Conservation (phyloP, 2,888 invertebrate species). For the Leucophora obtusa region DNA sequence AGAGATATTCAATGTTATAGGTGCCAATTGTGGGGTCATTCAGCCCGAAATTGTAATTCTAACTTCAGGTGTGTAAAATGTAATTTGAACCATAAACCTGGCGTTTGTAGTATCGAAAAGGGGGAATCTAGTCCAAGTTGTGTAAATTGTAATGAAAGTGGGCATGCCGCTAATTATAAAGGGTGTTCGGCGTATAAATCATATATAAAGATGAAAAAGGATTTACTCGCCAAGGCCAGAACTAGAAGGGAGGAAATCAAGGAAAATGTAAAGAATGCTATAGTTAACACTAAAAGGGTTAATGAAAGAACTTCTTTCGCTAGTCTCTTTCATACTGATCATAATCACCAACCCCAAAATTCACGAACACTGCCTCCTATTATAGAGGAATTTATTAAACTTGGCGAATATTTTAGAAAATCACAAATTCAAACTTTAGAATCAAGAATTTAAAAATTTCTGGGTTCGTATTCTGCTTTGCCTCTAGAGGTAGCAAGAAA, state of each 20-base stretch:
- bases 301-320: neutral
- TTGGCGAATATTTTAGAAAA: neutral
- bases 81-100: neutral
- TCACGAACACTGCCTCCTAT: too few species aligned
- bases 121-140: neutral
- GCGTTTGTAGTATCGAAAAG: neutral
- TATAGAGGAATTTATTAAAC: neutral
- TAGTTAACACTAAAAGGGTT: neutral
- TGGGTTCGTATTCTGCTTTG: too few species aligned
- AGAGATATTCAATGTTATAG: conserved; percentile 8
- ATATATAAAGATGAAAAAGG: neutral
- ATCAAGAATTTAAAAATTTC: too few species aligned
- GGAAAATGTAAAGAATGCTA: neutral
- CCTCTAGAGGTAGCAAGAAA: too few species aligned
- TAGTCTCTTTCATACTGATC: neutral
- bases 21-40: conserved; percentile 1
- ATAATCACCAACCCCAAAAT: too few species aligned
- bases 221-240: too few species aligned
- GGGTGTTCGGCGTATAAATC: neutral
- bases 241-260: too few species aligned
- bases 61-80: neutral
- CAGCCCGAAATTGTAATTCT: conserved; percentile 14
- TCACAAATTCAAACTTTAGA: too few species aligned
- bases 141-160: neutral
- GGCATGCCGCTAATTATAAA: neutral